A percentile compares a stretch with the other conserved stretches of the same genome.
These are phyloP conservation scores for Marronus borbonicus DNA, from an alignment of 2,888 invertebrate species.

Conservation along the genomic window DNA sequence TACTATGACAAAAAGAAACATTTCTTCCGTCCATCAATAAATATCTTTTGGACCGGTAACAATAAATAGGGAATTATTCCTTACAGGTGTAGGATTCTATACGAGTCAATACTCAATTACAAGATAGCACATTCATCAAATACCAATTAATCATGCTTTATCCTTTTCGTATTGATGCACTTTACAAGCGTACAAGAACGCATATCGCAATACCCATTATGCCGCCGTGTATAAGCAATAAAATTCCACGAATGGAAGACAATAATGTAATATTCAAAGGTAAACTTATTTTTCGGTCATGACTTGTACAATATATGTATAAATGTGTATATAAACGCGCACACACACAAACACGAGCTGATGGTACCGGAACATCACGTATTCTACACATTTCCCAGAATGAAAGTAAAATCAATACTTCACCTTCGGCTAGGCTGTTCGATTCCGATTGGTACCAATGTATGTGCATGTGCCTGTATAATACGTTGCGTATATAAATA, in stretches of 20 bases:
- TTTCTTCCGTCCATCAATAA: too few species aligned
- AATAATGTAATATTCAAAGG: constrained; percentile 28
- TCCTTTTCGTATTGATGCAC: too few species aligned
- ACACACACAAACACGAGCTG: neutral
- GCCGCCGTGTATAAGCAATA: neutral
- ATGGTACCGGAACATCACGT: constrained; percentile 44
- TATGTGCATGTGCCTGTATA: neutral
- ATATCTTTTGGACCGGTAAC: too few species aligned
- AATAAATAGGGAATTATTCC: too few species aligned
- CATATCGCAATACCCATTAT: constrained; percentile 4
- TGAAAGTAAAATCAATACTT: constrained; percentile 50
- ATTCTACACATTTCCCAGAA: constrained; percentile 45
- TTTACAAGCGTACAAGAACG: too few species aligned
- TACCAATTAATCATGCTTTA: too few species aligned
- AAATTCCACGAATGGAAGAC: constrained; percentile 37
- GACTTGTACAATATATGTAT: constrained; percentile 20
- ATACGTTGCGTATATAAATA: neutral
- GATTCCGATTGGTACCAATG: constrained; percentile 9
- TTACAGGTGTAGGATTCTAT: too few species aligned
- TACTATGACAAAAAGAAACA: too few species aligned
- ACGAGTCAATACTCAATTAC: too few species aligned
- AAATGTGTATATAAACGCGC: neutral
- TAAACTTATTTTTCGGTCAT: constrained; percentile 32
- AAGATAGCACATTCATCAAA: too few species aligned
- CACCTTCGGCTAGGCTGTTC: constrained; percentile 33